These are phyloP conservation scores for Patella caerulea DNA, from an alignment of 2,888 invertebrate genomes.

Conservation along the genomic window DNA sequence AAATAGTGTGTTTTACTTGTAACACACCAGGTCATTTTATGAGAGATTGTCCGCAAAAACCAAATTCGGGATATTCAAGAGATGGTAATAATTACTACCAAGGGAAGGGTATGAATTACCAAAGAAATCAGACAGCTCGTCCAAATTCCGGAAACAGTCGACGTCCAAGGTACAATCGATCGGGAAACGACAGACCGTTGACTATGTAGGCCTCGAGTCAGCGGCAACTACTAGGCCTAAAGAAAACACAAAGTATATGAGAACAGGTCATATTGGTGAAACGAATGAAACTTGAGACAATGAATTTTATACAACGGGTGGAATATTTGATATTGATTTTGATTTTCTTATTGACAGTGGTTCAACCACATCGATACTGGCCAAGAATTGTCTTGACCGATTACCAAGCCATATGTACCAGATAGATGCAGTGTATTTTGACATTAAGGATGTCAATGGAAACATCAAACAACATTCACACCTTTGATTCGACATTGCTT, in stretches of 20 bases:
- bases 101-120: not conserved
- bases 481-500: not conserved
- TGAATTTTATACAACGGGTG: slow-evolving; percentile 16
- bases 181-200: slow-evolving; percentile 22
- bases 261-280: slow-evolving; percentile 12
- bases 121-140: too few relatives aligned
- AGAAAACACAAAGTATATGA: not conserved
- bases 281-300: slow-evolving; percentile 19
- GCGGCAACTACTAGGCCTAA: slow-evolving; percentile 13
- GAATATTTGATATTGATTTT: not conserved
- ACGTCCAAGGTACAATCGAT: not conserved
- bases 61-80: too few relatives aligned
- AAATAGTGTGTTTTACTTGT: slow-evolving; percentile 18
- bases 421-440: too few relatives aligned
- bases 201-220: slow-evolving; percentile 25
- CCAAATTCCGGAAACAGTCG: not conserved
- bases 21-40: slow-evolving; percentile 22
- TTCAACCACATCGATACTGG: slow-evolving; percentile 14
- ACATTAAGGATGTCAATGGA: slow-evolving; percentile 5
- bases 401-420: too few relatives aligned
- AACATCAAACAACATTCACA: not conserved
- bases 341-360: slow-evolving; percentile 20
- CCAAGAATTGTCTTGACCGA: slow-evolving; percentile 4
- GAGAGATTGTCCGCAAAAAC: slow-evolving; percentile 16
- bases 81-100: not conserved